Conservation (phyloP, 2,888 invertebrate species). For the Rapana venosa region DNA sequence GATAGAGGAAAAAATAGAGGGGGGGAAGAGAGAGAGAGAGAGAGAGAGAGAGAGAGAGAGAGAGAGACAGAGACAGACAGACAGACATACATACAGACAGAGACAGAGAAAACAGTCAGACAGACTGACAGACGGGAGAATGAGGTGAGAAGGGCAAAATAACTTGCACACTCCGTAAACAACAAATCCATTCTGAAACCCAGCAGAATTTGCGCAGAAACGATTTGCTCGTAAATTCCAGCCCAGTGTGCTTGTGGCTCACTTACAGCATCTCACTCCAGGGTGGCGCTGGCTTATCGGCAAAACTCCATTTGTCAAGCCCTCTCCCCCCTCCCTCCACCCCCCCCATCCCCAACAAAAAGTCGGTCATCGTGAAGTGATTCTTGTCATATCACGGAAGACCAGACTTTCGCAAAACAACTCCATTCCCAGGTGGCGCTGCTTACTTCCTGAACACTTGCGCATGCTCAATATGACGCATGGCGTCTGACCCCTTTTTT, state of each 20-base stretch:
- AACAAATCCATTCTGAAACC: neutral
- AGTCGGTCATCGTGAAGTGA: conserved; percentile 1
- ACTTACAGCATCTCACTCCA: neutral
- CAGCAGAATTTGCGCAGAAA: neutral
- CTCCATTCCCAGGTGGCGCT: neutral
- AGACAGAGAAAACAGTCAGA: too few species aligned
- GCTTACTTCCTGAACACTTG: neutral
- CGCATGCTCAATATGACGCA: conserved; percentile 16
- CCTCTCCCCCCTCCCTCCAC: too few species aligned
- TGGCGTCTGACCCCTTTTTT: conserved; percentile 8
- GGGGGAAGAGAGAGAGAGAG: too few species aligned
- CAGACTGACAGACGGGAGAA: too few species aligned
- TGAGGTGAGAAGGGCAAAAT: neutral
- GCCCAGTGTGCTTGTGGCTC: neutral
- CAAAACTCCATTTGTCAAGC: neutral
- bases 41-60: too few species aligned
- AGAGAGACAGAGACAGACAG: too few species aligned
- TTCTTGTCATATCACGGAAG: conserved; percentile 14
- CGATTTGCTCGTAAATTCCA: conserved; percentile 13
- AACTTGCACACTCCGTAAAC: neutral
- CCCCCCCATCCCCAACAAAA: neutral
- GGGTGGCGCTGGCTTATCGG: neutral
- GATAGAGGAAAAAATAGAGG: too few species aligned
- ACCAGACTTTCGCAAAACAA: conserved; percentile 20
- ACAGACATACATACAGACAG: too few species aligned